Evolutionary conservation across 2,113 vertebrate genomes (phyloP), one percentile per base, ranked within the genome.

Genomic region (Egretta garzetta): DNA sequence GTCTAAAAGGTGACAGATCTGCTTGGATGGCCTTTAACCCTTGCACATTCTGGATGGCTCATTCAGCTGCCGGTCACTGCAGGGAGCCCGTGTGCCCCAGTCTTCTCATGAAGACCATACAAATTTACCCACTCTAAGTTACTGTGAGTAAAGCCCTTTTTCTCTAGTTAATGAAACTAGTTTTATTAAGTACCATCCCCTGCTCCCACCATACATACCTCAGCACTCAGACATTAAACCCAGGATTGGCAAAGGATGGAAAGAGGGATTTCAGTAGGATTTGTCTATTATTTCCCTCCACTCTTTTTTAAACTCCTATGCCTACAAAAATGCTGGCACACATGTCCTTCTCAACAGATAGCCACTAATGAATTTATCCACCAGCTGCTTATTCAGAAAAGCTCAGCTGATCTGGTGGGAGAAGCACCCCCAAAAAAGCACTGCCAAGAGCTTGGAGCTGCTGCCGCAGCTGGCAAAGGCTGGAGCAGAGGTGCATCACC

Each of bases 201-300:
- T 53, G 62, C 45, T 93, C 50, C 58, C 67, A 50, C 80, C 50
- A 55, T 18, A 33, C 63, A 24, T 62, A 86, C 45, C 67, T 74
- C 85, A 77, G 60, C 22, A 71, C 26, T 89, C 81, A 96, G 82
- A 73, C 75, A 67, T 67, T 94, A 96, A 96, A 88, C 45, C 75
- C 74, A 67, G 92, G 82, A 96, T 11, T 88, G 71, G 47, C 2
- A 1, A 90, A 86, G 45, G 63, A 88, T 71, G 71, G 83, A 83
- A 83, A 62, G 39, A 86, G 47, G 82, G 93, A 92, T 95, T 92
- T 90, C 94, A 66, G 71, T 58, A 86, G 92, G 90, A 96, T 93
- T 95, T 95, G 92, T 89, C 49, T 92, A 68, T 94, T 95, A 96
- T 94, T 96, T 95, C 92, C 93, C 71, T 88, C 80, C 6, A 23